phyloP scores from a whole-genome alignment of 2,888 invertebrate genomes.

The Diarsia mendica region DNA sequence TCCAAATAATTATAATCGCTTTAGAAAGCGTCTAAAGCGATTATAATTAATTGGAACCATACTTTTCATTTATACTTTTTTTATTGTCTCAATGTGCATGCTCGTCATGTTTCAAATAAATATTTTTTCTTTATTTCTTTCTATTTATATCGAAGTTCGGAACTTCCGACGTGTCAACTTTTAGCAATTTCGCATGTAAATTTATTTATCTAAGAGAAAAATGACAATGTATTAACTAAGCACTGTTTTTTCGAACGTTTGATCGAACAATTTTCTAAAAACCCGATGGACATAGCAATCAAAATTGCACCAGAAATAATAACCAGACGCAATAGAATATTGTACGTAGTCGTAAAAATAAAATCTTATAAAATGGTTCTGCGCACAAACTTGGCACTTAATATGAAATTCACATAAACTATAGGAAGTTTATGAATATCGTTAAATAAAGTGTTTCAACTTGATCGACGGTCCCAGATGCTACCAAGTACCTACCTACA shows the following conservation, averaged over 20 bases:
- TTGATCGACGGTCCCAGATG: conserved; percentile 14
- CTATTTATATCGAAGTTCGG: too few relatives aligned
- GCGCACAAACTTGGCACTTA: conserved; percentile 11
- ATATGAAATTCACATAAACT: conserved; percentile 22
- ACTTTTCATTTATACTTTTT: too few relatives aligned
- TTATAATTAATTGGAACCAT: too few relatives aligned
- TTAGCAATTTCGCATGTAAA: too few relatives aligned
- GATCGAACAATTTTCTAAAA: not conserved
- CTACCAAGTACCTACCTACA: conserved; percentile 25
- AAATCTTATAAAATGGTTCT: not conserved
- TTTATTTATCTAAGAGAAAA: too few relatives aligned
- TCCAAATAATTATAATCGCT: too few relatives aligned
- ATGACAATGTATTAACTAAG: too few relatives aligned
- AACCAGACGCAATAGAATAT: not conserved
- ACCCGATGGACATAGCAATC: not conserved
- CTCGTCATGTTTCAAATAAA: too few relatives aligned
- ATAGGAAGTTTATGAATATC: conserved; percentile 23
- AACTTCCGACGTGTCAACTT: too few relatives aligned
- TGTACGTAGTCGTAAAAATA: not conserved
- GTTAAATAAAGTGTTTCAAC: conserved; percentile 53
- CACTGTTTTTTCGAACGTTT: not conserved
- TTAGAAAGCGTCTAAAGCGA: too few relatives aligned
- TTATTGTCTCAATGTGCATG: too few relatives aligned
- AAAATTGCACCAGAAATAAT: not conserved
- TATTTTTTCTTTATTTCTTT: too few relatives aligned